These are phyloP conservation scores for cat (Felis catus) DNA, from an alignment of 2,113 vertebrate species.

Conservation along the genomic window DNA sequence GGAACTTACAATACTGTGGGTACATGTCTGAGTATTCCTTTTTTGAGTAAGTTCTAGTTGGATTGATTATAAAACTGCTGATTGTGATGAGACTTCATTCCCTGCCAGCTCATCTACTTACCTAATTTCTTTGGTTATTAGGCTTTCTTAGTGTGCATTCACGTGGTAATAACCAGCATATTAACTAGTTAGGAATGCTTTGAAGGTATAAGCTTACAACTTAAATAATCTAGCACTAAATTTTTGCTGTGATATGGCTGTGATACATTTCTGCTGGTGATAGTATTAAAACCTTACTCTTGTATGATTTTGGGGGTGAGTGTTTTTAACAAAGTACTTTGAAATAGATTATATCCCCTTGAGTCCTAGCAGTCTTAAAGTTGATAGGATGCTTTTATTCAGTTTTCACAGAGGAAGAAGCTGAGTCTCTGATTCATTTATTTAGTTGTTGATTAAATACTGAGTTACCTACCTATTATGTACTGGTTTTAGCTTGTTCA, in stretches of 20 bases:
- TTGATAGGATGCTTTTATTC: conserved; percentile 13
- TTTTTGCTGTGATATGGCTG: neutral
- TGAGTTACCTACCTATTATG: neutral
- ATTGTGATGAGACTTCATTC: neutral
- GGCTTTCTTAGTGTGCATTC: neutral
- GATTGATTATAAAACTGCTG: conserved; percentile 39
- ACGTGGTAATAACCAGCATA: neutral
- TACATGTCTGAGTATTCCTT: neutral
- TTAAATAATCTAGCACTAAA: neutral
- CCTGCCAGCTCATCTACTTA: neutral
- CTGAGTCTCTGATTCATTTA: neutral
- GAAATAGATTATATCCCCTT: neutral
- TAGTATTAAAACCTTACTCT: neutral
- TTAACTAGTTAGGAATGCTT: conserved; percentile 1
- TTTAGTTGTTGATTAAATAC: neutral
- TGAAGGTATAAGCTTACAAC: neutral
- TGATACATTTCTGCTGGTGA: neutral
- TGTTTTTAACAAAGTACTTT: conserved; percentile 1
- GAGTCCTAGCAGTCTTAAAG: neutral
- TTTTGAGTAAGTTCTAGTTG: conserved; percentile 11
- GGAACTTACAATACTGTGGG: neutral
- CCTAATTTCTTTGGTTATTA: conserved; percentile 11
- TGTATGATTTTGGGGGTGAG: neutral
- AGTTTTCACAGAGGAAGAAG: neutral
- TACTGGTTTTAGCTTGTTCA: neutral